A percentile compares a stretch with the other conserved stretches of the same genome.
Evolutionary conservation across 2,797 vertebrate genomes (phyloP).

Genomic region (Acanthurus leucopareius): DNA sequence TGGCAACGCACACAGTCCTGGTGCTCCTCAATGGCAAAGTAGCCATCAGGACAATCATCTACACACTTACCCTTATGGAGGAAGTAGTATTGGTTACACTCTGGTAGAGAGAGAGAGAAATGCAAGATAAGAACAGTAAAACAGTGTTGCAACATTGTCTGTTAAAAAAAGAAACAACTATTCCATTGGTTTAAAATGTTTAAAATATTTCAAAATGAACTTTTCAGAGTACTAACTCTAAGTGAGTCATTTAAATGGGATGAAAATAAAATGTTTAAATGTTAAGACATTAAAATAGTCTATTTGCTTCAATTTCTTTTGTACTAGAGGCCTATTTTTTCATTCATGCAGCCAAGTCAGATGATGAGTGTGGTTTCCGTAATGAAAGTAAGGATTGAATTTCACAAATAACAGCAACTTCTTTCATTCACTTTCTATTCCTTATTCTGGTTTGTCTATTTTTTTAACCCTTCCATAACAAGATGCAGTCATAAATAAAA

Average conservation of each 20-base stretch:
- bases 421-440: background rate
- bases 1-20: conserved; percentile 87
- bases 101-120: conserved; percentile 68
- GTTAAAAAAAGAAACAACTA: too few relatives aligned
- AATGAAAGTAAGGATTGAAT: background rate
- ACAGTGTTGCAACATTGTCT: background rate
- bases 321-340: background rate
- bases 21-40: conserved; percentile 77
- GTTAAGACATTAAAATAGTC: background rate
- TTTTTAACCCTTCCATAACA: background rate
- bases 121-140: background rate
- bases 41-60: conserved; percentile 85
- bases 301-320: conserved; percentile 1
- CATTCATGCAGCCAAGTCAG: background rate
- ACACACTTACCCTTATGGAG: conserved; percentile 84
- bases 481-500: too few relatives aligned
- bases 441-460: background rate
- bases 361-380: background rate
- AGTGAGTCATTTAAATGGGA: background rate
- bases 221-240: background rate
- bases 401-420: too few relatives aligned
- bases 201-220: background rate
- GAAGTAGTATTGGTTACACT: conserved; percentile 84
- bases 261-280: background rate
- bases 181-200: background rate